Percentiles rank a stretch among this genome's conserved stretches.
These are phyloP conservation scores for Lasioglossum malachurum DNA, from an alignment of 2,888 invertebrate genomes.

Conservation along the genomic window DNA sequence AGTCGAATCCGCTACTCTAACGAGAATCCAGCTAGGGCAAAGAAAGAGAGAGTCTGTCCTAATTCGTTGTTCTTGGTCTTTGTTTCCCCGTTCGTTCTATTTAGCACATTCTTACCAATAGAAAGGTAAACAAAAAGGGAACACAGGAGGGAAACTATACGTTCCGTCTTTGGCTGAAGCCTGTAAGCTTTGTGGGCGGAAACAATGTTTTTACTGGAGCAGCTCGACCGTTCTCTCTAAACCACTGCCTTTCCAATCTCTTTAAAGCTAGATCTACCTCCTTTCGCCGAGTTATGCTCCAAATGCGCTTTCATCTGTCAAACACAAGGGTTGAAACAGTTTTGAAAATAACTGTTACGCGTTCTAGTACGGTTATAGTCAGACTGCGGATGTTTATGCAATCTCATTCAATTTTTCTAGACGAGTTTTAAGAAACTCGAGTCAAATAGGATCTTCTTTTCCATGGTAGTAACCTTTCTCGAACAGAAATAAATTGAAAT, in stretches of 20 bases:
- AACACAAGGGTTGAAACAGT: not conserved
- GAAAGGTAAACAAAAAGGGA: conserved; percentile 31
- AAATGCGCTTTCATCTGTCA: not conserved
- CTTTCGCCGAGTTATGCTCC: not conserved
- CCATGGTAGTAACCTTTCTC: too few relatives aligned
- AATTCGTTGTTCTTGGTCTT: conserved; percentile 47
- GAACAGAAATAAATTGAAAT: too few relatives aligned
- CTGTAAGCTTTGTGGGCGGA: conserved; percentile 37
- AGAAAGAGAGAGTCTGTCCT: conserved; percentile 38
- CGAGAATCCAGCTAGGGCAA: conserved; percentile 38
- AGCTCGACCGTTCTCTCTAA: conserved; percentile 28
- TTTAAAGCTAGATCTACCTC: conserved; percentile 14
- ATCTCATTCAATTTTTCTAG: too few relatives aligned
- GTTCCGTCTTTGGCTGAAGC: conserved; percentile 37
- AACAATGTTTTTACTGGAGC: conserved; percentile 45
- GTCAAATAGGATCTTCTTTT: too few relatives aligned
- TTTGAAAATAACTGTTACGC: not conserved
- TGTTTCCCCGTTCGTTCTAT: conserved; percentile 32
- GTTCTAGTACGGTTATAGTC: too few relatives aligned
- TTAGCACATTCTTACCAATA: conserved; percentile 41
- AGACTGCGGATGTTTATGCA: too few relatives aligned
- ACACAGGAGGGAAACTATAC: not conserved
- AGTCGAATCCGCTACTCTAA: not conserved
- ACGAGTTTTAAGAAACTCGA: too few relatives aligned
- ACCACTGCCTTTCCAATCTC: conserved; percentile 31